phyloP scores from a whole-genome alignment of 1,140 invertebrate genomes.

The Archivesica marissinica region DNA sequence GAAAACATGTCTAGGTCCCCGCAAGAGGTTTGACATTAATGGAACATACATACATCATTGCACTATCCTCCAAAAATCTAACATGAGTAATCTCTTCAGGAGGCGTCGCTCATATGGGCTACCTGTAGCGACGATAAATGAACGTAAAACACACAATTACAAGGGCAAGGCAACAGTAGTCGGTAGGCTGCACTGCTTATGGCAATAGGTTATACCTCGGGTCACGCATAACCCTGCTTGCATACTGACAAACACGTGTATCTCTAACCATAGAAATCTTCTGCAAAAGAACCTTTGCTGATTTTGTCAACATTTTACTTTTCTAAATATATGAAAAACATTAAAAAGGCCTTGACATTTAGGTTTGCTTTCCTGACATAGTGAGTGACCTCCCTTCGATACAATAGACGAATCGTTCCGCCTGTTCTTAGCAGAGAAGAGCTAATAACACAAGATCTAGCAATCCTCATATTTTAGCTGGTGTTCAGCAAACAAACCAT shows the following conservation, averaged over 20 bases:
- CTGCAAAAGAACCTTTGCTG: neutral
- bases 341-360: neutral
- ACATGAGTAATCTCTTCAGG: neutral
- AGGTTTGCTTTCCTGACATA: neutral
- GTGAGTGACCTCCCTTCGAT: slow-evolving; percentile 5
- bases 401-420: too few relatives aligned
- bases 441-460: too few relatives aligned
- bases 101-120: neutral
- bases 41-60: neutral
- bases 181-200: neutral
- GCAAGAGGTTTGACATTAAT: neutral
- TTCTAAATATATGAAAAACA: too few relatives aligned
- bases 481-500: too few relatives aligned
- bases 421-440: too few relatives aligned
- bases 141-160: neutral
- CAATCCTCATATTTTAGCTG: too few relatives aligned
- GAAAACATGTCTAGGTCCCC: too few relatives aligned
- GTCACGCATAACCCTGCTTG: neutral
- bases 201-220: neutral
- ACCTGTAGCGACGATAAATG: neutral
- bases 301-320: slow-evolving; percentile 14
- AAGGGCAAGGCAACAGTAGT: neutral
- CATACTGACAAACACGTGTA: neutral
- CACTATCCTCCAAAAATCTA: neutral
- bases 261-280: neutral